A percentile compares a stretch with the other conserved stretches of the same genome.
Conservation (phyloP, 2,797 vertebrate species). For the Takifugu ocellatus region DNA sequence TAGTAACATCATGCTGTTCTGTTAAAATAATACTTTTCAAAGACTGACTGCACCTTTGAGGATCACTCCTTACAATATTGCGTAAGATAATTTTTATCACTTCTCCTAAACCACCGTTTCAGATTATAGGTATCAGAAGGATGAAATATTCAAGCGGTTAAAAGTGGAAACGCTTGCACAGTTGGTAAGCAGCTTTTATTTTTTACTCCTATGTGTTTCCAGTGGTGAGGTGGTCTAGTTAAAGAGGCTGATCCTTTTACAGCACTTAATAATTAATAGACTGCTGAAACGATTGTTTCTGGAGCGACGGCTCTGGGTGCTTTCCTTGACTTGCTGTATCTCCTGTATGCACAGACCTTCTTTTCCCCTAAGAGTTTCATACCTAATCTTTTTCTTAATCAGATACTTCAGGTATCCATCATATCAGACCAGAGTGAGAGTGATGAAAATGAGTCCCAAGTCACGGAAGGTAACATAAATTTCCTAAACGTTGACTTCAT, state of each 20-base stretch:
- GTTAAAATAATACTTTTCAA: background rate
- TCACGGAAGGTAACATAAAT: constrained; percentile 52
- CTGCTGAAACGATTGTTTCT: constrained; percentile 8
- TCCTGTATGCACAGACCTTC: background rate
- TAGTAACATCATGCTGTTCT: background rate
- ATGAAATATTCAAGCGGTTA: constrained; percentile 93
- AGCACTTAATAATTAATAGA: constrained; percentile 13
- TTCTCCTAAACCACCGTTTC: background rate
- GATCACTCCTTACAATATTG: background rate
- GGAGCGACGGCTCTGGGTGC: background rate
- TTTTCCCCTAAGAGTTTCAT: background rate
- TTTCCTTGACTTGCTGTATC: background rate
- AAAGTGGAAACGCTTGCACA: constrained; percentile 95
- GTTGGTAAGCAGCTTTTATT: constrained; percentile 75
- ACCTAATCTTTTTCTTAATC: constrained; percentile 10
- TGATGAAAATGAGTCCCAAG: constrained; percentile 64
- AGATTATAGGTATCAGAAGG: constrained; percentile 95
- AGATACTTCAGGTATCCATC: constrained; percentile 91
- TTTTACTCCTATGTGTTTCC: background rate
- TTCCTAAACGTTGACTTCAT: background rate
- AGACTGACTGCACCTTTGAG: background rate
- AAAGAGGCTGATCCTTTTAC: constrained; percentile 2
- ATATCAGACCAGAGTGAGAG: constrained; percentile 82
- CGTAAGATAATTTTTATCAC: no score
- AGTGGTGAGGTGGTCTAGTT: background rate